These are phyloP conservation scores for Neotoxoptera formosana DNA, from an alignment of 1,140 invertebrate genomes.

Conservation along the genomic window DNA sequence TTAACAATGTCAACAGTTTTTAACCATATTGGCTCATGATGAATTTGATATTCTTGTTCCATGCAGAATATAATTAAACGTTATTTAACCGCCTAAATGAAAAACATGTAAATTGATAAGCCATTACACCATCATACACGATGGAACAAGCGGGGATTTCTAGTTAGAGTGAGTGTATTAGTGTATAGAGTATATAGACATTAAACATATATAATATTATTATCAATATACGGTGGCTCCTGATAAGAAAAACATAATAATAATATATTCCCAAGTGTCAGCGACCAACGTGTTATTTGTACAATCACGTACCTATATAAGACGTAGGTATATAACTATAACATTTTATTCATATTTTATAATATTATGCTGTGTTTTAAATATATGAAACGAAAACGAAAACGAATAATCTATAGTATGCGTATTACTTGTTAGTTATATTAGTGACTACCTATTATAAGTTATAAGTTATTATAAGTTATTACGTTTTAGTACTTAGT, in stretches of 20 bases:
- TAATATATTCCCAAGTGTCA: not conserved
- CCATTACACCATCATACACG: not conserved
- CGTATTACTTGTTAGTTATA: too few species aligned
- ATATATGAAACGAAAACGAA: not conserved
- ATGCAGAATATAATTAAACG: not conserved
- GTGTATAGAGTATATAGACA: not conserved
- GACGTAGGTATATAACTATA: not conserved
- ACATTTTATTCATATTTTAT: not conserved
- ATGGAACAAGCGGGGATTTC: not conserved
- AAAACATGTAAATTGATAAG: not conserved
- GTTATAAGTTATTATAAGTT: too few species aligned
- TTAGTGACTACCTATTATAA: too few species aligned
- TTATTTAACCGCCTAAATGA: not conserved
- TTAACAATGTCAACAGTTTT: not conserved
- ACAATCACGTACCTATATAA: not conserved
- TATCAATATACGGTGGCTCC: not conserved
- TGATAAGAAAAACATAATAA: not conserved
- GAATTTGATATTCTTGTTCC: not conserved
- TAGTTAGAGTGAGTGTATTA: not conserved
- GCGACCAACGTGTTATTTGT: not conserved
- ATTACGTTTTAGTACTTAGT: too few species aligned
- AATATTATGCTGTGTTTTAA: not conserved
- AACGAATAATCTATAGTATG: not conserved
- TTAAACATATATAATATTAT: not conserved
- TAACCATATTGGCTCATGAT: not conserved